Evolutionary conservation across 2,888 invertebrate species (phyloP).

Genomic region (Argyresthia albistria): DNA sequence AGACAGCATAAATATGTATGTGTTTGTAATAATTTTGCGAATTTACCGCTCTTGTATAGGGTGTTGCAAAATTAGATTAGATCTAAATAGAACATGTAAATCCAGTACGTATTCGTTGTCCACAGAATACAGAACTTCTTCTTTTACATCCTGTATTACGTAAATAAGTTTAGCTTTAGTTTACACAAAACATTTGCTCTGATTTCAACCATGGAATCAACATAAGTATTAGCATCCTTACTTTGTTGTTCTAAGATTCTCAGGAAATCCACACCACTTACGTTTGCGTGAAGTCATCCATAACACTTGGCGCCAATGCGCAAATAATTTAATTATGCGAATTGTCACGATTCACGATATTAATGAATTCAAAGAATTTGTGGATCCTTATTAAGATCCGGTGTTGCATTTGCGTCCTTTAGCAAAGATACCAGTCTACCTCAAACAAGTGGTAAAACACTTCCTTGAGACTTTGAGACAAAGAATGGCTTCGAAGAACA

Average conservation of each 20-base stretch:
- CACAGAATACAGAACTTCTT: no score
- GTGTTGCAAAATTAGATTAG: no score
- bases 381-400: background rate
- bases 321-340: conserved; percentile 59
- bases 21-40: background rate
- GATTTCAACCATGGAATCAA: conserved; percentile 31
- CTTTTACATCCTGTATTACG: no score
- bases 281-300: conserved; percentile 17
- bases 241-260: conserved; percentile 13
- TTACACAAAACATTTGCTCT: conserved; percentile 17
- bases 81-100: no score
- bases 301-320: conserved; percentile 54
- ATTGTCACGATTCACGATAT: conserved; percentile 47
- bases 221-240: conserved; percentile 12
- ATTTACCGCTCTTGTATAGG: no score
- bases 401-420: background rate
- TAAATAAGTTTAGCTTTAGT: no score
- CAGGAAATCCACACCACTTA: background rate
- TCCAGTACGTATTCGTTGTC: no score
- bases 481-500: background rate
- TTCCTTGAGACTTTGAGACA: background rate
- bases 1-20: conserved; percentile 9
- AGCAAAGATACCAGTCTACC: background rate
- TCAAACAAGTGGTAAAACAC: conserved; percentile 5
- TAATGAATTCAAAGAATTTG: conserved; percentile 28